phyloP scores from a whole-genome alignment of 64 coral and sea anemone species.

The Acropora yongei region DNA sequence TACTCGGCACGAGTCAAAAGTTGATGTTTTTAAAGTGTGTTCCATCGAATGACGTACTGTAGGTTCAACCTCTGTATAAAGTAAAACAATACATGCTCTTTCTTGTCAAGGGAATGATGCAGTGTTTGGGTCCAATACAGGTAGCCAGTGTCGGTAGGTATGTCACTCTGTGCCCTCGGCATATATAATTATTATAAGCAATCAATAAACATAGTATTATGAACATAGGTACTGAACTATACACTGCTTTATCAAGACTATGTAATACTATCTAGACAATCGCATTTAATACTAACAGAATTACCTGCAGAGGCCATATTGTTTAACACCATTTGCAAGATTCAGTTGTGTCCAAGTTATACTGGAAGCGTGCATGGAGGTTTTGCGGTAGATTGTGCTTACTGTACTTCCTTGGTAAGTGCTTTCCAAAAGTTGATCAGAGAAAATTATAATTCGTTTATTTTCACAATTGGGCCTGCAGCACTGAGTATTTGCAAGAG shows the following conservation, averaged over 20 bases:
- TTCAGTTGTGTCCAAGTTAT: slow-evolving; percentile 69
- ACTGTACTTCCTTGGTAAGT: slow-evolving; percentile 1
- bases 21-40: slow-evolving; percentile 17
- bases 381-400: background rate
- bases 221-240: slow-evolving; percentile 70
- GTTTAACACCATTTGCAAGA: slow-evolving; percentile 37
- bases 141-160: no score
- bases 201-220: slow-evolving; percentile 55
- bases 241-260: slow-evolving; percentile 60
- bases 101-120: slow-evolving; percentile 50
- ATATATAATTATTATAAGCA: slow-evolving; percentile 33
- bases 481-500: slow-evolving; percentile 58
- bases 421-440: slow-evolving; percentile 63
- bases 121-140: no score
- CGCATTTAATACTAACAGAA: slow-evolving; percentile 56
- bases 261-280: background rate
- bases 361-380: slow-evolving; percentile 62
- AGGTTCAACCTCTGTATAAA: slow-evolving; percentile 49
- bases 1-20: slow-evolving; percentile 2
- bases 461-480: slow-evolving; percentile 58
- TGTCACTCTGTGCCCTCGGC: no score
- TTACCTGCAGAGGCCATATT: slow-evolving; percentile 42
- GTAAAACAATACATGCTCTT: background rate
- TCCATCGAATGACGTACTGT: slow-evolving; percentile 18
- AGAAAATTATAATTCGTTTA: slow-evolving; percentile 68